These are phyloP conservation scores for Tachina grossa DNA, from an alignment of 2,888 invertebrate species.

Conservation along the genomic window DNA sequence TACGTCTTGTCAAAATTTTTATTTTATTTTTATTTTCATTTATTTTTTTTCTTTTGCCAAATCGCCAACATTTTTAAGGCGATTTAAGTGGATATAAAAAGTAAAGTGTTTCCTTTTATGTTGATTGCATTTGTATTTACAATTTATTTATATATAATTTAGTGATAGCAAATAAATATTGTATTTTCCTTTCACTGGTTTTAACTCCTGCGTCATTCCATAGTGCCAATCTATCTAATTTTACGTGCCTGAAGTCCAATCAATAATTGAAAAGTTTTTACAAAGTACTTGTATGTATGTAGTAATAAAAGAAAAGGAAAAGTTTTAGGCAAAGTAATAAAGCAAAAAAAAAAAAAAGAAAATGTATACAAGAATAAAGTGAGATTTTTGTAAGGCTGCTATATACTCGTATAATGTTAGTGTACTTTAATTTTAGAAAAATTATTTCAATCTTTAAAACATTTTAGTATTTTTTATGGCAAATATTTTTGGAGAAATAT, in stretches of 20 bases:
- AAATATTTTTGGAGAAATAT: background rate
- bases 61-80: background rate
- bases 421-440: background rate
- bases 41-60: background rate
- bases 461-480: background rate
- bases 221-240: slow-evolving; percentile 60
- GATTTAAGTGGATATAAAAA: background rate
- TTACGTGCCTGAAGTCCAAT: slow-evolving; percentile 65
- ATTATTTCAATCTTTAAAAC: background rate
- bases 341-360: no score
- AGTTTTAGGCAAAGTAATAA: slow-evolving; percentile 1
- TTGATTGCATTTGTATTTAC: slow-evolving; percentile 37
- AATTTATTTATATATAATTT: slow-evolving; percentile 19
- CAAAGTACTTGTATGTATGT: slow-evolving; percentile 19
- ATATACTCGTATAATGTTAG: background rate
- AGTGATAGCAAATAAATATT: slow-evolving; percentile 46
- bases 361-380: background rate
- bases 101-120: slow-evolving; percentile 21
- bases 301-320: slow-evolving; percentile 11
- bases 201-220: background rate
- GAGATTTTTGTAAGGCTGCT: background rate
- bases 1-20: background rate
- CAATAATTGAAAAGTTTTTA: slow-evolving; percentile 64
- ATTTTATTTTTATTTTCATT: slow-evolving; percentile 7
- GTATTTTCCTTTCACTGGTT: background rate